Base-by-base conservation (phyloP, 23 tunicate genomes). In the Trididemnum nubilum region DNA sequence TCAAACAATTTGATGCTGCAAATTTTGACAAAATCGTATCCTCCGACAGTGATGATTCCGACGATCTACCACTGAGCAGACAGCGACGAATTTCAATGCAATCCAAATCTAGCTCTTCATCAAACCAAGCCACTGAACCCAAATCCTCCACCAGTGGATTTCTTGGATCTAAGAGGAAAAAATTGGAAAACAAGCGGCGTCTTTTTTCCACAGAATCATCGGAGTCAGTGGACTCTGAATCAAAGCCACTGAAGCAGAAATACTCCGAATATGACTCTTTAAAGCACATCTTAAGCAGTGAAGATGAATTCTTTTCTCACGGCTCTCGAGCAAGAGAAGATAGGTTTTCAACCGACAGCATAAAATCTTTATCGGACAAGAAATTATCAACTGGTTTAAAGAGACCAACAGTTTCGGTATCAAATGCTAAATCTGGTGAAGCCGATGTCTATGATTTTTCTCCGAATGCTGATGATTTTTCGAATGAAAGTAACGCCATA, bases 381-480 rank as follows among this genome's bases (percentile, higher is more conserved):
- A 29, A 36, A n/a, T 9, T 38, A 31, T 12, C 59, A 23, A 28
- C 36, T 32, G 24, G 23, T 21, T 22, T 54, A 19, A 77, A 54
- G 35, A 25, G 24, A 28, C 66, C 81, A 28, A 51, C 67, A 5
- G 26, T 57, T 32, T 2, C 67, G 15, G 12, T 52, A 4, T 27
- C 67, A 2, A 5, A 2, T 2, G 1, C 73, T 22, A 78, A 78
- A 58, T 1, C 54, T 2, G 74, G 30, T 18, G 35, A 78, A 79
- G 27, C 85, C 35, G 91, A 87, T 51, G 91, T 92, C 22, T 92
- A 92, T 51, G 97, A 92, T 40, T 87, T 92, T 50, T 90, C 95
- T 3, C 73, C 85, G 22, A 51, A 72, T 0, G 71, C 87, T 33
- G 97, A 92, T 51, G 97, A 92, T 37, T 85, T 75, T 36, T 52